phyloP scores from a whole-genome alignment of 2,797 vertebrate genomes.

The Phrynocephalus forsythii region DNA sequence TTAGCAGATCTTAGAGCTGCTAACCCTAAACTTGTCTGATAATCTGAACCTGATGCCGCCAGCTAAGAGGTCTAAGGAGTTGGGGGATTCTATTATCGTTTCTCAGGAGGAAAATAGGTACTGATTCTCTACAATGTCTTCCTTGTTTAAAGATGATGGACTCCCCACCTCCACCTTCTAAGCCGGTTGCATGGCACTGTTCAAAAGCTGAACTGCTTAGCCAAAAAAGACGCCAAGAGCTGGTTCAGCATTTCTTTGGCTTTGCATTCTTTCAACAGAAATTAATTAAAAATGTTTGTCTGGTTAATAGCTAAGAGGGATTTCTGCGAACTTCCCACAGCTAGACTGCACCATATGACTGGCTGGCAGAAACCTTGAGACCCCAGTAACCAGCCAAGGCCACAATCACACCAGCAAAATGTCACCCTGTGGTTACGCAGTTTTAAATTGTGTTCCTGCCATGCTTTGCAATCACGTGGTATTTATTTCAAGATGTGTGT shows the following conservation, averaged over 20 bases:
- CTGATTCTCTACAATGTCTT: constrained; percentile 3
- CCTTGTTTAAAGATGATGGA: constrained; percentile 49
- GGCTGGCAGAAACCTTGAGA: neutral
- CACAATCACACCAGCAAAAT: too few species aligned
- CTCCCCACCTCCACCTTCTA: neutral
- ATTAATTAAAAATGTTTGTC: constrained; percentile 8
- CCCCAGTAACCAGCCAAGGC: too few species aligned
- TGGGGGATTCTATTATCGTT: neutral
- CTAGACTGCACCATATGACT: neutral
- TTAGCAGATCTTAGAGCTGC: neutral
- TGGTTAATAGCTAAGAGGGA: neutral
- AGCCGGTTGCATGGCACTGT: constrained; percentile 33
- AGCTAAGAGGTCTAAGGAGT: neutral
- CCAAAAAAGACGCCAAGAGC: constrained; percentile 46
- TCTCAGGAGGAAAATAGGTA: constrained; percentile 2
- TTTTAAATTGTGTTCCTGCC: too few species aligned
- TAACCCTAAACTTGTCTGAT: neutral
- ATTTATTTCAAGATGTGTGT: too few species aligned
- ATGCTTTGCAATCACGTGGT: too few species aligned
- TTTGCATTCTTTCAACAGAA: constrained; percentile 50
- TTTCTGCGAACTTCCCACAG: neutral
- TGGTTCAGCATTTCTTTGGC: constrained; percentile 53
- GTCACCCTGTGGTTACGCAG: too few species aligned
- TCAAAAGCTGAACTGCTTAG: constrained; percentile 8
- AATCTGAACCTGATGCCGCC: neutral